Evolutionary conservation across 2,888 invertebrate species (phyloP), one percentile per base, ranked within the genome.

Genomic region (Pecten maximus): DNA sequence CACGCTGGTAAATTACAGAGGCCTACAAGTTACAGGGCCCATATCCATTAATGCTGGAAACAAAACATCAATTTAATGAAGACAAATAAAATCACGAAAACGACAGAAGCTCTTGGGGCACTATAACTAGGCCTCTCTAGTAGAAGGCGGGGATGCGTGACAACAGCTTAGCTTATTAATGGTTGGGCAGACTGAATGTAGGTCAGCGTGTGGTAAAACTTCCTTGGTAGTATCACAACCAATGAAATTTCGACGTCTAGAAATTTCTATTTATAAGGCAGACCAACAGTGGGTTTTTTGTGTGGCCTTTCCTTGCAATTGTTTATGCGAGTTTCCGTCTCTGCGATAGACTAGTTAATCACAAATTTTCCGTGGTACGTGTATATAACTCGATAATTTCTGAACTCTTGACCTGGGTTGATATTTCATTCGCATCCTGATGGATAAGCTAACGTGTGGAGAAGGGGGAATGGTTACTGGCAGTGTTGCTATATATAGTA

Each of bases 171-270:
- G 35, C 35, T 10, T 23, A 28, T 2, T 1, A 10, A 74, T 10
- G 74, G 74, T 6, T 74, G 60, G 35, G 12, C 35, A 35, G 28
- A 74, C 74, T 35, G 74, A 74, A 74, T 35, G 35, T 74, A 74
- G 74, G 74, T 74, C 74, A 74, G 74, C 74, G 74, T 35, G 74
- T 74, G 74, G 74, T 74, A 74, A 44, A 74, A 74, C 74, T 74
- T 74, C 35, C 35, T 74, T 74, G 74, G 74, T 23, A 10, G 74
- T 23, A 35, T 28, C 10, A 74, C 23, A 74, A 16, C 74, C 74
- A 74, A 74, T 74, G 74, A 6, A 6, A 28, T 54, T 48, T 54
- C 54, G 2, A 54, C 54, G 23, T 15, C 1, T 8, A 54, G 54
- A 74, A 23, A 60, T 60, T 74, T 74, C 74, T 74, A 74, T 74